phyloP scores from a whole-genome alignment of 2,113 vertebrate species.

The Amphiprion ocellaris region DNA sequence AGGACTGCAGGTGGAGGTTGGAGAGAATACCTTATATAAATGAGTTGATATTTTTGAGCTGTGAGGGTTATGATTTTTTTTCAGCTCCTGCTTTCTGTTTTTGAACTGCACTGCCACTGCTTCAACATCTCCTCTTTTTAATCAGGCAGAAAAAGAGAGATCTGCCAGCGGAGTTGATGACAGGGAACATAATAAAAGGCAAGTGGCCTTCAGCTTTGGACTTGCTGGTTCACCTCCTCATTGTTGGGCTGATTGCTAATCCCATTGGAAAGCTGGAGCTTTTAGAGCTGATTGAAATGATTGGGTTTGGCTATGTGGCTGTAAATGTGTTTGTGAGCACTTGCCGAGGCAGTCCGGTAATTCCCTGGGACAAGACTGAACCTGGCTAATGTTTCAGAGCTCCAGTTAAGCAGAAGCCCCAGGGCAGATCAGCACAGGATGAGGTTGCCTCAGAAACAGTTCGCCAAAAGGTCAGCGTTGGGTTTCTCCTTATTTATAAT shows the following conservation, averaged over 20 bases:
- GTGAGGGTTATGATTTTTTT: conserved; percentile 30
- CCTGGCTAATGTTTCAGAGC: conserved; percentile 37
- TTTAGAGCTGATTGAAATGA: conserved; percentile 31
- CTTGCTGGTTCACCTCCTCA: conserved; percentile 8
- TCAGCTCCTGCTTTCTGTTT: conserved; percentile 32
- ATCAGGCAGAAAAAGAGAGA: conserved; percentile 17
- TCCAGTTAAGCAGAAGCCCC: conserved; percentile 27
- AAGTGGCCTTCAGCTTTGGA: conserved; percentile 43
- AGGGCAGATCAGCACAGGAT: conserved; percentile 36
- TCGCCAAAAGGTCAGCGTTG: conserved; percentile 33
- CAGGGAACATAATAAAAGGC: conserved; percentile 30
- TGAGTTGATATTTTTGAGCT: conserved; percentile 40
- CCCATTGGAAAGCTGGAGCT: conserved; percentile 16
- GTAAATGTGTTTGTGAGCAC: conserved; percentile 47
- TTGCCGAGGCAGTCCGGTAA: conserved; percentile 17
- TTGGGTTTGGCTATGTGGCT: conserved; percentile 26
- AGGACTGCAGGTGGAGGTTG: neutral
- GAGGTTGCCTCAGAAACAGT: conserved; percentile 11
- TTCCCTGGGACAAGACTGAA: conserved; percentile 45
- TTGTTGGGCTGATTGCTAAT: conserved; percentile 25
- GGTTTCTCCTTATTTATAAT: conserved; percentile 10
- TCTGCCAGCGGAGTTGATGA: conserved; percentile 14
- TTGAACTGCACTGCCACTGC: conserved; percentile 59
- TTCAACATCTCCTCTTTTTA: conserved; percentile 27
- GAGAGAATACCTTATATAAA: conserved; percentile 14